Base-by-base conservation (phyloP, 2,113 vertebrate genomes). In the Corythoichthys intestinalis region DNA sequence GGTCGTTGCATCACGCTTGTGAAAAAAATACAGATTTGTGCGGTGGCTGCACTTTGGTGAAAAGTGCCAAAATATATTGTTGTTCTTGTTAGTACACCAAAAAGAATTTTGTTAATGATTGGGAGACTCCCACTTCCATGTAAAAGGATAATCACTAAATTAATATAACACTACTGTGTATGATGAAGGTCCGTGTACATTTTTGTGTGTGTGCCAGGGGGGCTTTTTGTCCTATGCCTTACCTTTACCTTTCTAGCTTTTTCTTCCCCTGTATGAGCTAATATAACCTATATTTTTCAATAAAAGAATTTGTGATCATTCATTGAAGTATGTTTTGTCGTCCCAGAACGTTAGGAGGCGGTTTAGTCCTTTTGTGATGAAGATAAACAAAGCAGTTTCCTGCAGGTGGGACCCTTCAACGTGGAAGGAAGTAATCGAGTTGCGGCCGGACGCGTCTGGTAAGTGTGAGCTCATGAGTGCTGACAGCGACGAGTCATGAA, bases 271-370 rank as follows among this genome's bases (percentile, higher is more conserved):
- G 82, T 84, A 74, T 75, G 77, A 73, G 78, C 63, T 66, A 69
- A 87, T 85, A 85, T 91, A 88, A 92, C 87, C 83, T 91, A 88
- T 93, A 92, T 93, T 93, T 92, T 93, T 92, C 84, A 93, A 92
- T 92, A 92, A 92, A 92, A 87, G 67, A 69, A 80, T 73, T 63
- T 76, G 58, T 77, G 71, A 54, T 54, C 67, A 38, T 67, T 58
- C 35, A 8, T 44, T 8, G 20, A 52, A 48, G 20, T 72, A 67
- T 78, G 65, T 71, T 73, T 83, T 85, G 80, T 83, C 81, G 71
- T 64, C 49, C 2, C 71, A 39, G 52, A 77, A 77, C 71, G 72
- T 46, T 20, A 17, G 37, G n/a, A 54, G 28, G 7, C 1, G 9
- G 4, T 56, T 44, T 20, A 44, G 59, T 20, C 17, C 7, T 10